Conservation (phyloP, 2,113 vertebrate species). For the Chionomys nivalis region DNA sequence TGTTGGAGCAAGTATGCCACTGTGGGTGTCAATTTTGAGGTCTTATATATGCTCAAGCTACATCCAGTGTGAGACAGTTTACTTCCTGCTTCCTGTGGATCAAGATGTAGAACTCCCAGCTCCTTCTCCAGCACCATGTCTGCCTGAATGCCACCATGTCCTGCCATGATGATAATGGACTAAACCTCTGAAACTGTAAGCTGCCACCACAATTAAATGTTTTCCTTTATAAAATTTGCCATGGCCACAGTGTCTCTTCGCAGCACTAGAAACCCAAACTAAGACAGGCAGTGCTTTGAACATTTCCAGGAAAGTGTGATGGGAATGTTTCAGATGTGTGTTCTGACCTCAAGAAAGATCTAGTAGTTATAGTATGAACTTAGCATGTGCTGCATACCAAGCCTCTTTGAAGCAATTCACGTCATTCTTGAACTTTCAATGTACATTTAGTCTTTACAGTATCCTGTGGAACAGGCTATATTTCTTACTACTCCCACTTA, state of each 20-base stretch:
- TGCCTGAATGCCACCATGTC: neutral
- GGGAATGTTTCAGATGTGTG: neutral
- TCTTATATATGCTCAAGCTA: neutral
- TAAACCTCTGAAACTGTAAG: neutral
- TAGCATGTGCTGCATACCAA: neutral
- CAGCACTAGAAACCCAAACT: neutral
- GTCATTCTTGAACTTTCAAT: neutral
- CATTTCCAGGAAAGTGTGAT: neutral
- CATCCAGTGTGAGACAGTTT: neutral
- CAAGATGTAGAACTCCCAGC: neutral
- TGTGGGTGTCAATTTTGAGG: neutral
- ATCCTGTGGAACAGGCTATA: neutral
- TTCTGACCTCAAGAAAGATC: neutral
- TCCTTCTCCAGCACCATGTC: neutral
- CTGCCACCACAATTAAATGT: neutral
- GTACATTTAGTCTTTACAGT: neutral
- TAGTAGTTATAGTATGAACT: neutral
- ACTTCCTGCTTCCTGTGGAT: neutral
- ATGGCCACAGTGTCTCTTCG: neutral
- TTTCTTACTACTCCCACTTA: neutral
- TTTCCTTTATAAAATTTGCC: neutral
- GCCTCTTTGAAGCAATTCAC: neutral
- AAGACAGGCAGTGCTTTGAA: neutral
- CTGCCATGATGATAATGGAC: neutral
- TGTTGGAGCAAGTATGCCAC: neutral